Evolutionary conservation across 2,888 invertebrate species (phyloP).

Genomic region (Philonicus albiceps): DNA sequence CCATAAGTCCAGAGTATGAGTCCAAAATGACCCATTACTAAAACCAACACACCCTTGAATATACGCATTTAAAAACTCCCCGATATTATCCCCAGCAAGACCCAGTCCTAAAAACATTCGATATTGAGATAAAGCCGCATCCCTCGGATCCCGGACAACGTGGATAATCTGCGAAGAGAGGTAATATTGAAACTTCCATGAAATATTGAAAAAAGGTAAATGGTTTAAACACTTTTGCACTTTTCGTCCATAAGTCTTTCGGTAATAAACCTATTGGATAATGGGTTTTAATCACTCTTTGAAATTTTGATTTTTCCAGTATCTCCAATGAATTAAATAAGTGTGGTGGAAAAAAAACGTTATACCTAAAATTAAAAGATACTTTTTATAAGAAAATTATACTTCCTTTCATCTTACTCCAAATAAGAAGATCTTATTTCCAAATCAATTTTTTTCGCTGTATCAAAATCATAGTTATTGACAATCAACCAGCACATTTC

Average conservation of each 20-base stretch:
- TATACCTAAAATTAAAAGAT: not conserved
- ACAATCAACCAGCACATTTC: conserved; percentile 60
- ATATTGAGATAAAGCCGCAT: conserved; percentile 84
- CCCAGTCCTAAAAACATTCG: conserved; percentile 74
- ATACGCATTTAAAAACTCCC: conserved; percentile 57
- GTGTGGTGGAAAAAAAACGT: not conserved
- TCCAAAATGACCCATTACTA: conserved; percentile 51
- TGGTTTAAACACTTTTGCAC: conserved; percentile 54
- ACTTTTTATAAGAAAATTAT: not conserved
- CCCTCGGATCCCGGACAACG: conserved; percentile 85
- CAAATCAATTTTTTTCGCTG: conserved; percentile 55
- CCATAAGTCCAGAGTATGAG: conserved; percentile 55
- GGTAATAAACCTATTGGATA: conserved; percentile 58
- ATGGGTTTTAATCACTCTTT: conserved; percentile 59
- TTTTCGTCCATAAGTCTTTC: conserved; percentile 57
- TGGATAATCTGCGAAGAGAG: conserved; percentile 71
- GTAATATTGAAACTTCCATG: not conserved
- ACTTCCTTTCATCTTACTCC: conserved; percentile 52
- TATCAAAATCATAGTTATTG: conserved; percentile 57
- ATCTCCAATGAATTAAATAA: not conserved
- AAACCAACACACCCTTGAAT: conserved; percentile 41
- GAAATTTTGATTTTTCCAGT: conserved; percentile 54
- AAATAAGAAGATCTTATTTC: conserved; percentile 59
- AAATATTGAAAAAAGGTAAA: not conserved
- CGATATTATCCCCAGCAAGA: conserved; percentile 63